Base-by-base conservation (phyloP, 2,113 vertebrate species). In the Arenaria interpres region DNA sequence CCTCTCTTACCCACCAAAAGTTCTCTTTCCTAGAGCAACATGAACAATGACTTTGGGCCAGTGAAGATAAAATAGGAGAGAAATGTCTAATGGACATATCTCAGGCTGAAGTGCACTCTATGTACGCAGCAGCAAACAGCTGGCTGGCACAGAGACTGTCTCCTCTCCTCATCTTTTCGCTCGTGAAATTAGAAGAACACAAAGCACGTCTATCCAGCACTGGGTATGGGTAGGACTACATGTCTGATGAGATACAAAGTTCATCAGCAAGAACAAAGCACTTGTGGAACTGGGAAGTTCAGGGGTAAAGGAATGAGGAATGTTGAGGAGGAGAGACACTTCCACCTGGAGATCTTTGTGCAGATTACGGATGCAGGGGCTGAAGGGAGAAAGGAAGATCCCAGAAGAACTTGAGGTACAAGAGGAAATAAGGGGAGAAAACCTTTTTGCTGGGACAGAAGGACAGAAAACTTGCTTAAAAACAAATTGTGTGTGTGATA, bases 401-500 rank as follows among this genome's bases (percentile, higher is more conserved):
- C 25, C 80, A 11, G 10, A 85, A 74, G 21, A 23, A 33, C 20
- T 13, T 50, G 15, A 54, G 18, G 16, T 56, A 23, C 20, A 59
- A 81, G 8, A 80, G 4, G 37, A 81, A 84, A 39, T 48, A 68
- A 27, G 8, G 23, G 5, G 24, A 66, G 12, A 9, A 85, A 74
- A 85, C 12, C 9, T 10, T 53, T 71, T 41, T 71, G 54, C n/a
- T 81, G 32, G 10, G 27, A 77, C 25, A 74, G 48, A 60, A 51
- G 14, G 39, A n/a, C 35, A 79, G 46, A 85, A 67, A 68, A 35
- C 10, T 69, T 68, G 7, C 12, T 48, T 8, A 30, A 62, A 24
- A n/a, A 22, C 22, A 74, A 39, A 41, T 4, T 20, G 7, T 1
- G 2, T 1, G 4, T 27, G 7, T 30, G 6, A 24, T 63, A 32